Evolutionary conservation across 2,888 invertebrate species (phyloP).

Genomic region (Agapetus fuscipes): DNA sequence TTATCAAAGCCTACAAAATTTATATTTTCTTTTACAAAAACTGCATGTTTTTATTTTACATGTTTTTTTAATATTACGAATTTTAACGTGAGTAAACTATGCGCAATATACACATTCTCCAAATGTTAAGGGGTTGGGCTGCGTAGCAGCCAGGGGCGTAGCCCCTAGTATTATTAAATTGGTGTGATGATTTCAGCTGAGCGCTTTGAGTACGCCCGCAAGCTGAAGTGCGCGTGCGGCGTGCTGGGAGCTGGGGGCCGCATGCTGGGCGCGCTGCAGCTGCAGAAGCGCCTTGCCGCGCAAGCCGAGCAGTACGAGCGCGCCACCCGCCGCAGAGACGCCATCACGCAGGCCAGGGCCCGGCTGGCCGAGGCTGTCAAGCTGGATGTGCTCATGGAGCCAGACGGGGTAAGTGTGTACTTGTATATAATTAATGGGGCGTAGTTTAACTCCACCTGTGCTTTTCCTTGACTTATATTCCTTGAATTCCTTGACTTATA

Average conservation of each 20-base stretch:
- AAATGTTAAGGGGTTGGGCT: too few species aligned
- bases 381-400: conserved; percentile 70
- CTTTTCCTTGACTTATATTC: too few species aligned
- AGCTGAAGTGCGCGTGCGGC: conserved; percentile 76
- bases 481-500: too few species aligned
- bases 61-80: too few species aligned
- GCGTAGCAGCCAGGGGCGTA: too few species aligned
- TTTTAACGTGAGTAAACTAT: too few species aligned
- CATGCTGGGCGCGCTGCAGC: conserved; percentile 78
- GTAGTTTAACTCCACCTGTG: not conserved
- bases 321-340: conserved; percentile 78
- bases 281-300: conserved; percentile 88
- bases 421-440: conserved; percentile 7
- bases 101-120: too few species aligned
- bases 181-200: conserved; percentile 75
- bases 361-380: conserved; percentile 66
- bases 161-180: too few species aligned
- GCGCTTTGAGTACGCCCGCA: conserved; percentile 87
- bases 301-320: conserved; percentile 88
- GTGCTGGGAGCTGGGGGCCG: conserved; percentile 80
- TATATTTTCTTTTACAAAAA: too few species aligned
- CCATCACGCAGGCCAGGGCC: conserved; percentile 76
- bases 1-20: too few species aligned
- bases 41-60: too few species aligned
- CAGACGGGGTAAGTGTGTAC: conserved; percentile 52